These are phyloP conservation scores for Tridacna crocea DNA, from an alignment of 2,888 invertebrate genomes.

Conservation along the genomic window DNA sequence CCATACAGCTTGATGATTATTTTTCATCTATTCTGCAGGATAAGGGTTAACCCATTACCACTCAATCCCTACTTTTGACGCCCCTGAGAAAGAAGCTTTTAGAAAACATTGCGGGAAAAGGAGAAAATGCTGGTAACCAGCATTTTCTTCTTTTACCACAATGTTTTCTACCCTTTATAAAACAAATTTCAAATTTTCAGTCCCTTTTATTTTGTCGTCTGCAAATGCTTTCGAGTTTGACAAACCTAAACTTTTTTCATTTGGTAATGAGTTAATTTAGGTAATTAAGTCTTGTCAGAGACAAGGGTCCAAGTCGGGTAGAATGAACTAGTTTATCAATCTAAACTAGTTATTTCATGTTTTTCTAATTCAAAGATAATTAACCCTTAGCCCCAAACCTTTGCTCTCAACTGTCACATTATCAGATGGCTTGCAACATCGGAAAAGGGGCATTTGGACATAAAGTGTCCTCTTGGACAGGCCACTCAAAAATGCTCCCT, in stretches of 20 bases:
- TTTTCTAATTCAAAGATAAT: neutral
- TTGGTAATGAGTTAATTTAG: neutral
- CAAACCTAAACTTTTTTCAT: neutral
- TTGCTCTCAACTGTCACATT: neutral
- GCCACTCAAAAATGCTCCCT: too few species aligned
- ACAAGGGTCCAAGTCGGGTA: neutral
- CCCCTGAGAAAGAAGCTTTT: too few species aligned
- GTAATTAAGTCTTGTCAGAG: neutral
- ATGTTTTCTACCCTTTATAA: too few species aligned
- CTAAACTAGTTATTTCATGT: neutral
- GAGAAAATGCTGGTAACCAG: slow-evolving; percentile 9
- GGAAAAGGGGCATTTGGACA: too few species aligned
- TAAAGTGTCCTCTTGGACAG: too few species aligned
- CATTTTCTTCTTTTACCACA: slow-evolving; percentile 1
- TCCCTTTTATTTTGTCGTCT: too few species aligned
- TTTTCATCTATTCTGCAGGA: too few species aligned
- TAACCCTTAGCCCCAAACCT: neutral
- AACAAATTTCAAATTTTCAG: too few species aligned
- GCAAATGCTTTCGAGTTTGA: too few species aligned
- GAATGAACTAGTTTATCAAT: neutral
- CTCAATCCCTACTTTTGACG: too few species aligned
- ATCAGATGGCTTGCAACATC: neutral
- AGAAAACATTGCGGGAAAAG: slow-evolving; percentile 17
- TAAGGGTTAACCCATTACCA: too few species aligned
- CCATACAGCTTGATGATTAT: too few species aligned